phyloP scores from a whole-genome alignment of 2,797 vertebrate genomes.

The Loris lydekkerianus region DNA sequence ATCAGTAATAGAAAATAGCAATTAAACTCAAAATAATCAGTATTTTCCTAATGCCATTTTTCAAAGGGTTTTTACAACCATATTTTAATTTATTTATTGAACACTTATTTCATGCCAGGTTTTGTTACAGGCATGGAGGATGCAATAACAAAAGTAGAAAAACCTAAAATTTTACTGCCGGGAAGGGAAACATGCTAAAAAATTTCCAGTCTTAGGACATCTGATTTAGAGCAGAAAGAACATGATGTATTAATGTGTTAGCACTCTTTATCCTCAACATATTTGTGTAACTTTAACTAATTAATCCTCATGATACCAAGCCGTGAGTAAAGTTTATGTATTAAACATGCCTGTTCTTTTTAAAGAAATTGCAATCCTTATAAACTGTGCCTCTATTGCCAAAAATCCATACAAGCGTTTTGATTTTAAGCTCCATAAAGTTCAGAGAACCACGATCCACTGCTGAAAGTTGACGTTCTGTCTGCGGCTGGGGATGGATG shows the following conservation, averaged over 20 bases:
- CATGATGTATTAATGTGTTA: neutral
- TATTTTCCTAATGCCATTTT: neutral
- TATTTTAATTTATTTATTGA: conserved; percentile 9
- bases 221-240: neutral
- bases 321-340: neutral
- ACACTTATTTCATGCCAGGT: neutral
- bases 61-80: neutral
- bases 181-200: neutral
- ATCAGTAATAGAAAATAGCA: neutral
- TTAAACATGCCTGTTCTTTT: neutral
- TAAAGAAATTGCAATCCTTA: neutral
- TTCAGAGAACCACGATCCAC: neutral
- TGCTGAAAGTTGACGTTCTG: neutral
- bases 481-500: neutral
- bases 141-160: neutral
- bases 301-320: conserved; percentile 60
- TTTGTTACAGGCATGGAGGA: neutral
- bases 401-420: neutral
- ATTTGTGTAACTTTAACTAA: conserved; percentile 58
- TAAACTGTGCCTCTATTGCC: neutral
- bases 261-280: neutral
- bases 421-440: neutral
- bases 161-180: neutral
- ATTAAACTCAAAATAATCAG: neutral
- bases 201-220: neutral